A percentile compares a stretch with the other conserved stretches of the same genome.
Evolutionary conservation across 1,140 invertebrate genomes (phyloP).

Genomic region (Pemphigus obesinymphae): DNA sequence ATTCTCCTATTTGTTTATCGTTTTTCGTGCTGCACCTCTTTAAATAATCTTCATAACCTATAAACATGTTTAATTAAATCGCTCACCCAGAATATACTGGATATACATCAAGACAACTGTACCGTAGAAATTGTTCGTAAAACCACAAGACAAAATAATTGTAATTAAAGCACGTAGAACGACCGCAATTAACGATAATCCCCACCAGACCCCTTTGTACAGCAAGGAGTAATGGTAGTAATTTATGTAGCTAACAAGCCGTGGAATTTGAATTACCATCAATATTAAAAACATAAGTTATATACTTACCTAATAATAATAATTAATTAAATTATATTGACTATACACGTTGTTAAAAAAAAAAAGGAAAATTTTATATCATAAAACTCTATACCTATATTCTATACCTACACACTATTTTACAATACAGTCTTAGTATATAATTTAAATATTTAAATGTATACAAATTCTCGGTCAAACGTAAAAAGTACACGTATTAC

Average conservation of each 20-base stretch:
- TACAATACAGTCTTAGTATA: too few relatives aligned
- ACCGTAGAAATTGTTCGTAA: conserved; percentile 29
- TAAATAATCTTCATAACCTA: conserved; percentile 3
- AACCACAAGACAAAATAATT: conserved; percentile 34
- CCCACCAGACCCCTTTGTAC: background rate
- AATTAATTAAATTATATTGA: too few relatives aligned
- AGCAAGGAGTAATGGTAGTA: background rate
- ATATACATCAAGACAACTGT: background rate
- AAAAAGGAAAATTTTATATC: too few relatives aligned
- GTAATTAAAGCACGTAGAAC: conserved; percentile 30
- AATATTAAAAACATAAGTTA: conserved; percentile 15
- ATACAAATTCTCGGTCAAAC: too few relatives aligned
- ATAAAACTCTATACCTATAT: too few relatives aligned
- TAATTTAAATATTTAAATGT: too few relatives aligned
- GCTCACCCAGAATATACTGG: background rate
- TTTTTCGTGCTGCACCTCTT: background rate
- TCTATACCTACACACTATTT: too few relatives aligned
- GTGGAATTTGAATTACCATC: conserved; percentile 16
- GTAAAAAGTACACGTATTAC: too few relatives aligned
- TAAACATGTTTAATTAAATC: background rate
- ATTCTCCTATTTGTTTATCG: background rate
- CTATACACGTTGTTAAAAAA: too few relatives aligned
- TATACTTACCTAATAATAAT: background rate
- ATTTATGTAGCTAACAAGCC: conserved; percentile 27
- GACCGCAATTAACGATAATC: conserved; percentile 1